phyloP scores from a whole-genome alignment of 2,113 vertebrate genomes.

The Stegostoma tigrinum region DNA sequence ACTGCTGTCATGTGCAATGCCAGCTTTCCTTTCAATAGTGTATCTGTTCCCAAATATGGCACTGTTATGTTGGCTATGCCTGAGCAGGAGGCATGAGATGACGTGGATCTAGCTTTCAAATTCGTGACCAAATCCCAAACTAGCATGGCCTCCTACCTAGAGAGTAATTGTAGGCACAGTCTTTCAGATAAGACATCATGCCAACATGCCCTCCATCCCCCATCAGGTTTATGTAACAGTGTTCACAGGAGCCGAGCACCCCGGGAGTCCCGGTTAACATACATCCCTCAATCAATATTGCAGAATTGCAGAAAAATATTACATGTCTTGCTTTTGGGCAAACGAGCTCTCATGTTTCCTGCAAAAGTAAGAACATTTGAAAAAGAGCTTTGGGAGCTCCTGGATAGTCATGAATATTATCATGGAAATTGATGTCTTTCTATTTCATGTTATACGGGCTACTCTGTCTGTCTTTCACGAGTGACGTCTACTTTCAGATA shows the following conservation, averaged over 20 bases:
- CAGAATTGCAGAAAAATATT: no score
- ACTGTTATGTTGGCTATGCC: no score
- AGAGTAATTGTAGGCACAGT: not conserved
- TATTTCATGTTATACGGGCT: not conserved
- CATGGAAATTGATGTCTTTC: not conserved
- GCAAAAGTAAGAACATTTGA: not conserved
- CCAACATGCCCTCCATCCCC: not conserved
- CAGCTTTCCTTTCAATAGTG: no score
- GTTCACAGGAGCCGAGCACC: not conserved
- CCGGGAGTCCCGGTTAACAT: not conserved
- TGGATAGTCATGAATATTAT: not conserved
- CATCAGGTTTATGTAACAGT: not conserved
- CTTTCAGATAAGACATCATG: not conserved
- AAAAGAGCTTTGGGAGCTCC: not conserved
- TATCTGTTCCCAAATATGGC: no score
- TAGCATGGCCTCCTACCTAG: not conserved
- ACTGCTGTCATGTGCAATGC: no score
- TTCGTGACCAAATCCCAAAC: not conserved
- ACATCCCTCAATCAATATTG: not conserved
- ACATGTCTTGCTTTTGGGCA: not conserved
- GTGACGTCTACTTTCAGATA: not conserved
- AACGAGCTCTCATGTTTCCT: not conserved
- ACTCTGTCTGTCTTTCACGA: not conserved
- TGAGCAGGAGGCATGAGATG: no score
- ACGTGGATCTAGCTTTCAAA: no score